These are phyloP conservation scores for Exaiptasia diaphana DNA, from an alignment of 64 coral and sea anemone genomes.

Conservation along the genomic window DNA sequence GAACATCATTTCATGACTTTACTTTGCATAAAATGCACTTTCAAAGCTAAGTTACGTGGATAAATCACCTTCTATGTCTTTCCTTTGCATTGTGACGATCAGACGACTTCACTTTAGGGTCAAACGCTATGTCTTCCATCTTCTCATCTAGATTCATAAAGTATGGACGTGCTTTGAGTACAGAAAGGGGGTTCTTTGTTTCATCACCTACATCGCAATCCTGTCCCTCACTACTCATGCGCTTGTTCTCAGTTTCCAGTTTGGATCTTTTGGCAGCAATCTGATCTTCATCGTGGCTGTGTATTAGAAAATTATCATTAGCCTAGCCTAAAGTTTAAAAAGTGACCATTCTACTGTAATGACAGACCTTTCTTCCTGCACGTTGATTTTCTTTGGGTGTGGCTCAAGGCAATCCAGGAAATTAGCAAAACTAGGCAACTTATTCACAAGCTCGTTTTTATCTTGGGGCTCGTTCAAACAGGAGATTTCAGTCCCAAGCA, in stretches of 20 bases:
- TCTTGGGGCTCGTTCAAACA: neutral
- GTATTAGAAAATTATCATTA: no score
- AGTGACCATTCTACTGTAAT: no score
- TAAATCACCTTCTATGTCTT: slow-evolving; percentile 75
- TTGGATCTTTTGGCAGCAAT: neutral
- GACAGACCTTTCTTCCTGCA: no score
- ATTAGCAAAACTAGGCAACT: neutral
- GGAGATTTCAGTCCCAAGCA: neutral
- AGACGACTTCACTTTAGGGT: slow-evolving; percentile 65
- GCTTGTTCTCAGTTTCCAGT: neutral
- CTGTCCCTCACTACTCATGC: no score
- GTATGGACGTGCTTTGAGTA: slow-evolving; percentile 18
- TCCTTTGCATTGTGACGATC: slow-evolving; percentile 88
- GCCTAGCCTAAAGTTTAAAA: no score
- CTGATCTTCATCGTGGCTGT: no score
- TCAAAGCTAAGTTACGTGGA: neutral
- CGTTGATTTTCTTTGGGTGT: neutral
- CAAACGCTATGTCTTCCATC: slow-evolving; percentile 48
- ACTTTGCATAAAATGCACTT: no score
- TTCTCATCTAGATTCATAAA: slow-evolving; percentile 45
- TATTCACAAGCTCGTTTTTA: neutral
- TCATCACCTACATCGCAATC: no score
- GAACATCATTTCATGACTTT: no score
- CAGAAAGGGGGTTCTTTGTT: slow-evolving; percentile 29
- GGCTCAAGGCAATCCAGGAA: neutral